Evolutionary conservation across 2,113 vertebrate species (phyloP).

Genomic region (Oryzias woworae): DNA sequence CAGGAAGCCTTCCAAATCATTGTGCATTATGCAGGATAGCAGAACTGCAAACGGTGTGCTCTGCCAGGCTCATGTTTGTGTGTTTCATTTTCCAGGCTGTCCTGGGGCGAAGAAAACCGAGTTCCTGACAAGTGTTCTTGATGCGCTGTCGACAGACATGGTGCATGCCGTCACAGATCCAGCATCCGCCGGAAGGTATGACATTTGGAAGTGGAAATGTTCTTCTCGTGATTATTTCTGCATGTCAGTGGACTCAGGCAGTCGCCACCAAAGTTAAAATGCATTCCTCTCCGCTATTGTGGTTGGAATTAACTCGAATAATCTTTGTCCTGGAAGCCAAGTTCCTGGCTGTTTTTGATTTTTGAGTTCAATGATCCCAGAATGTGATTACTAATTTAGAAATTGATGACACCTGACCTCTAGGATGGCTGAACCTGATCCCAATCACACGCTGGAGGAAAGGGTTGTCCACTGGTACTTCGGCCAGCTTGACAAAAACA

Average conservation of each 20-base stretch:
- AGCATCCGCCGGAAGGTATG: slow-evolving; percentile 86
- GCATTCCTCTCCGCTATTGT: slow-evolving; percentile 4
- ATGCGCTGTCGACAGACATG: slow-evolving; percentile 96
- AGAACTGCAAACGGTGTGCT: slow-evolving; percentile 21
- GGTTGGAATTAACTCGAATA: background rate
- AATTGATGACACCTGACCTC: slow-evolving; percentile 16
- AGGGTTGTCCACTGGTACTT: slow-evolving; percentile 98
- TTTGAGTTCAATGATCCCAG: too few species aligned
- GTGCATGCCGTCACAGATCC: slow-evolving; percentile 94
- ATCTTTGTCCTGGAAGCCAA: background rate
- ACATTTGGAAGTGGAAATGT: slow-evolving; percentile 12
- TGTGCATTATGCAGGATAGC: background rate
- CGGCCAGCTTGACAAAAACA: slow-evolving; percentile 91
- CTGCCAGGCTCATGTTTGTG: slow-evolving; percentile 31
- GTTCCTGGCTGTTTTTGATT: background rate
- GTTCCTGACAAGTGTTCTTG: slow-evolving; percentile 95
- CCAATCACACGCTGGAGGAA: slow-evolving; percentile 95
- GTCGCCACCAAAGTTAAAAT: slow-evolving; percentile 7
- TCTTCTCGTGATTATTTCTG: slow-evolving; percentile 16
- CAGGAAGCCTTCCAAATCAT: slow-evolving; percentile 20
- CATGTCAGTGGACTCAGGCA: slow-evolving; percentile 8
- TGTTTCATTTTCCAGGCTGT: slow-evolving; percentile 82
- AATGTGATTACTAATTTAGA: background rate
- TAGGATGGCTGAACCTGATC: slow-evolving; percentile 92
- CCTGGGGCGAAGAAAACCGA: slow-evolving; percentile 94